Evolutionary conservation across 2,888 invertebrate species (phyloP).

Genomic region (Neelides folsomi): DNA sequence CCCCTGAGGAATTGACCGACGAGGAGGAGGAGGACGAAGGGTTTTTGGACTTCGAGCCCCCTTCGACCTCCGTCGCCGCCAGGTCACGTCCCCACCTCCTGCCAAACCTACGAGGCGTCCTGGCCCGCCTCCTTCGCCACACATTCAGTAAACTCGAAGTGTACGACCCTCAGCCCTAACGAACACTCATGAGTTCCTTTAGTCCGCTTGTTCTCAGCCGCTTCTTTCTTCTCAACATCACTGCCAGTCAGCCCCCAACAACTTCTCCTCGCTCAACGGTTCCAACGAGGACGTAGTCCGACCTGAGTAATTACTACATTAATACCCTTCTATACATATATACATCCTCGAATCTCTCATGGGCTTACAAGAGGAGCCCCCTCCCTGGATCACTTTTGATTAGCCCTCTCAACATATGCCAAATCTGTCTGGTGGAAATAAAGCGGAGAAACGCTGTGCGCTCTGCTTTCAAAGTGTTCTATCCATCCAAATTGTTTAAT

Average conservation of each 20-base stretch:
- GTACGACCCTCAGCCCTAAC: not conserved
- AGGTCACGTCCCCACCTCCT: not conserved
- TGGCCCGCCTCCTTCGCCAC: not conserved
- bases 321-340: slow-evolving; percentile 3
- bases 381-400: not conserved
- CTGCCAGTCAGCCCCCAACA: not conserved
- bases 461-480: too few species aligned
- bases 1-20: not conserved
- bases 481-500: too few species aligned
- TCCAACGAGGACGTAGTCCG: not conserved
- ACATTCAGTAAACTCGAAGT: not conserved
- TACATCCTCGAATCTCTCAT: slow-evolving; percentile 1
- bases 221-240: not conserved
- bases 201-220: not conserved
- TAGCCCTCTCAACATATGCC: not conserved
- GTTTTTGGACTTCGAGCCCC: not conserved
- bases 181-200: slow-evolving; percentile 3
- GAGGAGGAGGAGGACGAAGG: not conserved
- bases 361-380: not conserved
- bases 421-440: not conserved
- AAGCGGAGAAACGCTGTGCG: too few species aligned
- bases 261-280: not conserved
- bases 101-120: not conserved
- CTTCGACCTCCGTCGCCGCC: not conserved
- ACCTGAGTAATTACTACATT: not conserved